Base-by-base conservation (phyloP, 35 echinoderm and acorn worm genomes). In the Heliocidaris erythrogramma region DNA sequence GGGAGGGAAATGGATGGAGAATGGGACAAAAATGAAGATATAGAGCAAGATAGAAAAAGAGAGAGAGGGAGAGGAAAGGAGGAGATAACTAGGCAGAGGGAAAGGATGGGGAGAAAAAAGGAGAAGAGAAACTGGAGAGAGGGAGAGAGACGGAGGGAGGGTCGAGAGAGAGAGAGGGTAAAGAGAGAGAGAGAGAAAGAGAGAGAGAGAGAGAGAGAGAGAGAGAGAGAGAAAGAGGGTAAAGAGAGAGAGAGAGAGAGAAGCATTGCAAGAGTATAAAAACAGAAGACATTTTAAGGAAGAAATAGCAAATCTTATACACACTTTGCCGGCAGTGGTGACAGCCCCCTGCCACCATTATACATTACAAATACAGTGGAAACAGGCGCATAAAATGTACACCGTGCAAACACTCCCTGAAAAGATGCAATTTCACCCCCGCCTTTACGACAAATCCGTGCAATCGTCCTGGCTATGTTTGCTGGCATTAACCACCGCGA, bases 401-500 rank as follows among this genome's bases (percentile, higher is more conserved):
- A 48, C 29, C 85, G 27, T 5, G 87, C 87, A 89, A 89, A 89
- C 29, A 89, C 87, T 89, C 47, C 87, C 29, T 48, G 47, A 89
- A 47, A 89, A 89, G 87, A 89, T 89, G 87, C 87, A 89, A 89
- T 89, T 89, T 89, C 87, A 89, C 32, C 65, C 65, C 18, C 87
- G 87, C 13, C 31, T 89, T 89, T 89, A 89, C 87, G 31, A 89
- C 87, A 89, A 89, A 89, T 89, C 87, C 87, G 12, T 48, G 87
- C 87, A 89, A 89, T 89, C 42, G 87, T 89, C 87, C 31, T 4
- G 11, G 30, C 87, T 9, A 32, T 89, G 87, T 89, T 89, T 89
- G 87, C 87, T 0, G 47, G 47, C 31, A 47, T 42, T 89, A 47
- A 9, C 29, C 12, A 16, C 29, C 18, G 16, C 29, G 9, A 27